Evolutionary conservation across 64 coral and sea anemone species (phyloP).

Genomic region (Anthopleura sola): DNA sequence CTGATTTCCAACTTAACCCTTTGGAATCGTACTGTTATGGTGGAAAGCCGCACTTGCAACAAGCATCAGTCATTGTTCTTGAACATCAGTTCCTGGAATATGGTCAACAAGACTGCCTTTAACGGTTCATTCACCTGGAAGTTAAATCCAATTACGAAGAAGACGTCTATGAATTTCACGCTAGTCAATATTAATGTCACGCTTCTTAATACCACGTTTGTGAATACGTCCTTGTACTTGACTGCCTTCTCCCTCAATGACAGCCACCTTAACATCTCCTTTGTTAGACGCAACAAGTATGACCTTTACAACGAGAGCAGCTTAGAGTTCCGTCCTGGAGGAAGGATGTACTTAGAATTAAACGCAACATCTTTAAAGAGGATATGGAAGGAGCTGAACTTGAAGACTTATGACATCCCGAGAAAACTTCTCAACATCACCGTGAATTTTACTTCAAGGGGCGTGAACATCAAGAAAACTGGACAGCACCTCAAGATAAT

Average conservation of each 20-base stretch:
- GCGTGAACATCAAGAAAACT: conserved; percentile 42
- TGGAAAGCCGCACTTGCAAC: conserved; percentile 63
- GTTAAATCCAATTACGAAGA: conserved; percentile 48
- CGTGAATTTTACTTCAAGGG: conserved; percentile 46
- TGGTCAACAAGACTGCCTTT: conserved; percentile 53
- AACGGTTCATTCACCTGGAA: conserved; percentile 59
- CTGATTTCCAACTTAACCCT: conserved; percentile 61
- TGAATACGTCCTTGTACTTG: conserved; percentile 35
- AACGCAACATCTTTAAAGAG: conserved; percentile 51
- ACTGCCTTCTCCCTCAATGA: conserved; percentile 52
- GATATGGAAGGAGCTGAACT: conserved; percentile 47
- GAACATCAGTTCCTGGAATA: conserved; percentile 77
- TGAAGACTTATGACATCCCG: conserved; percentile 51
- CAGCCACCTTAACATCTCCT: conserved; percentile 47
- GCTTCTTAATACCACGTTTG: no score
- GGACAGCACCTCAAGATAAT: conserved; percentile 51
- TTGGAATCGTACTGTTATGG: conserved; percentile 66
- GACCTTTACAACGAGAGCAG: conserved; percentile 58
- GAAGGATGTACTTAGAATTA: background rate
- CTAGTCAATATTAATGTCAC: background rate
- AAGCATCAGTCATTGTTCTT: conserved; percentile 36
- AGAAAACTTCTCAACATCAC: conserved; percentile 75
- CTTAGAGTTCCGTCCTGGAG: conserved; percentile 41
- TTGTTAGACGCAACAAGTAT: conserved; percentile 60
- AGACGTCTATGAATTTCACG: conserved; percentile 52